These are phyloP conservation scores for Aphis craccivora DNA, from an alignment of 1,140 invertebrate species.

Conservation along the genomic window DNA sequence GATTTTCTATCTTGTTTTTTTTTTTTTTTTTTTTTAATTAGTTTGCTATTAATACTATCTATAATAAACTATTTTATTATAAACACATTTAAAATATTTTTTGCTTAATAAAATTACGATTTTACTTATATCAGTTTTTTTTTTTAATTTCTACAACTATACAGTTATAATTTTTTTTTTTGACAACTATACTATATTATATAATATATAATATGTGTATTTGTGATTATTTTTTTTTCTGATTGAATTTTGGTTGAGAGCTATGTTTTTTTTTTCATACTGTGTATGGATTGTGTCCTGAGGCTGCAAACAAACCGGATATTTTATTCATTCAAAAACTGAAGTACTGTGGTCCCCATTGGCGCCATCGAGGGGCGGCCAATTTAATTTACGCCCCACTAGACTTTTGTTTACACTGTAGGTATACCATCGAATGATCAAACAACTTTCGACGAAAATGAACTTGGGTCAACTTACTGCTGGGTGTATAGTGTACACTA, in stretches of 20 bases:
- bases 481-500: neutral
- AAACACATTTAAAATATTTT: neutral
- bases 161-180: neutral
- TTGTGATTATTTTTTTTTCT: neutral
- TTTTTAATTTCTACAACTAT: neutral
- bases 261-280: neutral
- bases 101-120: neutral
- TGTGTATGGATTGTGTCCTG: neutral
- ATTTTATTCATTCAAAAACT: conserved; percentile 25
- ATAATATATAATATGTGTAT: neutral
- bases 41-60: neutral
- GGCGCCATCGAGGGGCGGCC: neutral
- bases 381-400: conserved; percentile 24
- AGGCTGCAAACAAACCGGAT: neutral
- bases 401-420: conserved; percentile 28
- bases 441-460: conserved; percentile 3
- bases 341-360: neutral
- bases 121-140: neutral
- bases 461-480: conserved; percentile 33
- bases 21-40: neutral
- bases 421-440: conserved; percentile 25
- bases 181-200: neutral
- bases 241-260: neutral
- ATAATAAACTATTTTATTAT: neutral
- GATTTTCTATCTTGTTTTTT: neutral